Percentiles rank a stretch among this genome's conserved stretches.
Conservation (phyloP, 2,888 invertebrate genomes). For the Xestia c-nigrum region DNA sequence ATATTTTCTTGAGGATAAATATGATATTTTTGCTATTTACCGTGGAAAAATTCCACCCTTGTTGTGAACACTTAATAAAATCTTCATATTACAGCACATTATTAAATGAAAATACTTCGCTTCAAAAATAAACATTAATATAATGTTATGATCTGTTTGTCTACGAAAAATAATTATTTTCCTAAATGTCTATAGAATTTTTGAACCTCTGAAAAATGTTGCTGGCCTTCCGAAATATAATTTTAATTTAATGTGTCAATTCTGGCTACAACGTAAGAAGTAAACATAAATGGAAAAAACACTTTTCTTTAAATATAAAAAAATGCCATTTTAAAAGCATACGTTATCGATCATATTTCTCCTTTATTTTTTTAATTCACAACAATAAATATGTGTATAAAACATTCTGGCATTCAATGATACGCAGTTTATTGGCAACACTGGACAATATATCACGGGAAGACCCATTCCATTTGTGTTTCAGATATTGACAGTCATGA, state of each 20-base stretch:
- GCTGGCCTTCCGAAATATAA: neutral
- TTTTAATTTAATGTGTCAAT: neutral
- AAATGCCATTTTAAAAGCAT: neutral
- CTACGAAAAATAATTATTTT: neutral
- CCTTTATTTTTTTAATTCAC: conserved; percentile 39
- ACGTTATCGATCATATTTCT: conserved; percentile 38
- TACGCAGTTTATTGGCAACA: conserved; percentile 63
- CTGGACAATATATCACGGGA: conserved; percentile 64
- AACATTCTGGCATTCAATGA: conserved; percentile 64
- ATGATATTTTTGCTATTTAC: conserved; percentile 7
- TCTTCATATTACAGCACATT: conserved; percentile 8
- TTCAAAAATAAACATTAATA: conserved; percentile 15
- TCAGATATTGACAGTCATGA: conserved; percentile 70
- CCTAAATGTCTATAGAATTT: neutral
- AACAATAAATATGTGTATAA: conserved; percentile 49
- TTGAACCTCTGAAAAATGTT: neutral
- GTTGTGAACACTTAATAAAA: conserved; percentile 28
- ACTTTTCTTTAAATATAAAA: too few relatives aligned
- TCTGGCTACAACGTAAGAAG: too few relatives aligned
- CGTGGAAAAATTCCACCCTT: neutral
- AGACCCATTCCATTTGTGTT: conserved; percentile 65
- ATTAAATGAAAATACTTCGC: conserved; percentile 28
- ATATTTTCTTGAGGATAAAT: conserved; percentile 27
- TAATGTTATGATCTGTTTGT: neutral
- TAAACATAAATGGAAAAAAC: neutral